A percentile compares a stretch with the other conserved stretches of the same genome.
These are phyloP conservation scores for Octomys mimax DNA, from an alignment of 2,797 vertebrate genomes.

Conservation along the genomic window DNA sequence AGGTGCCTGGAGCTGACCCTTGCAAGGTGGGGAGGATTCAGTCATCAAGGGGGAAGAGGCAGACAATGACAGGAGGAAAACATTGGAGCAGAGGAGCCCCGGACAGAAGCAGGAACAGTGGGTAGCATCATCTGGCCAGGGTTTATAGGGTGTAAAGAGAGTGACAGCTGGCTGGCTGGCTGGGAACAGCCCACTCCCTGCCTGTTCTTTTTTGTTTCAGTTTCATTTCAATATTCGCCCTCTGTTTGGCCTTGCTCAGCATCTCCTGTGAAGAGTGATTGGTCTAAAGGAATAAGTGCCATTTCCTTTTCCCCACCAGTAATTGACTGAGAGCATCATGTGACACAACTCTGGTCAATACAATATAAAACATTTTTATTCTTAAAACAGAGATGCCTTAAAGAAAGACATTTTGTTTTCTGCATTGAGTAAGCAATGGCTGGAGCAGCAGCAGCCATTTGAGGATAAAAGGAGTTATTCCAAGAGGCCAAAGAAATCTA, in stretches of 20 bases:
- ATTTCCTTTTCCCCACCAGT: not conserved
- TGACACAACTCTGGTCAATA: constrained; percentile 29
- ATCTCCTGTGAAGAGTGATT: not conserved
- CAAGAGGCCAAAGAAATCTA: constrained; percentile 8
- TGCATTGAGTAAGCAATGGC: constrained; percentile 9
- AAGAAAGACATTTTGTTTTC: constrained; percentile 38
- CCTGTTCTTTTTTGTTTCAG: not conserved
- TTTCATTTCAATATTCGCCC: not conserved
- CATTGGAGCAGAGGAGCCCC: not conserved
- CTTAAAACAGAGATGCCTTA: constrained; percentile 53
- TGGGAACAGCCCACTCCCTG: not conserved
- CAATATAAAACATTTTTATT: constrained; percentile 14
- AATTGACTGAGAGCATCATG: constrained; percentile 14
- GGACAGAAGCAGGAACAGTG: no score
- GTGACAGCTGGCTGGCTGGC: not conserved
- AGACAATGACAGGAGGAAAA: not conserved
- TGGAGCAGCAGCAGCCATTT: constrained; percentile 63
- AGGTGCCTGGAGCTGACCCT: not conserved
- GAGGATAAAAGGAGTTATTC: not conserved
- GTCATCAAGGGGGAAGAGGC: not conserved
- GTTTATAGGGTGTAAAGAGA: not conserved
- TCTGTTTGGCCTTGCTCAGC: not conserved
- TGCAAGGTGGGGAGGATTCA: no score
- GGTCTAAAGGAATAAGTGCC: not conserved
- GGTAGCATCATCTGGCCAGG: not conserved